Conservation (phyloP, 2,888 invertebrate species). For the Cheilosia soror region DNA sequence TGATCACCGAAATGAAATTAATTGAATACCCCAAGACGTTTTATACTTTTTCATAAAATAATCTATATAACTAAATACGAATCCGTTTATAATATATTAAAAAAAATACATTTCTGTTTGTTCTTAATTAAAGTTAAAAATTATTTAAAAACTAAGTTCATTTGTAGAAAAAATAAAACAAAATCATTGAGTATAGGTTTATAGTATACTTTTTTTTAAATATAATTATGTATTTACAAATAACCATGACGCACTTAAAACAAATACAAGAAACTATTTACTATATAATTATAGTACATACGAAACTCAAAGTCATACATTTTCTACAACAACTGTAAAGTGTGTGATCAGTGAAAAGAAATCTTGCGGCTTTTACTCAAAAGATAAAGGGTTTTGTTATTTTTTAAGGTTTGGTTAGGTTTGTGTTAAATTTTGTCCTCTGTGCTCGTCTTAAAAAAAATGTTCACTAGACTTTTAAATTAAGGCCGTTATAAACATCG, state of each 20-base stretch:
- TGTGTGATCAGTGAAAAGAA: too few relatives aligned
- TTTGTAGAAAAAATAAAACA: conserved; percentile 2
- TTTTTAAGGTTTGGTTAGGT: too few relatives aligned
- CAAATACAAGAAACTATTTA: too few relatives aligned
- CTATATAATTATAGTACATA: too few relatives aligned
- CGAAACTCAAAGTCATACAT: too few relatives aligned
- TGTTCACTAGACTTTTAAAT: conserved; percentile 18
- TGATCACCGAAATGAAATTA: conserved; percentile 11
- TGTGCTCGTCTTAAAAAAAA: background rate
- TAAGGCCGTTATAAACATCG: conserved; percentile 18
- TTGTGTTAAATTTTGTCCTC: background rate
- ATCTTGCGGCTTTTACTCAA: too few relatives aligned
- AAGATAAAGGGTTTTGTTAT: too few relatives aligned
- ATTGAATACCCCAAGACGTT: conserved; percentile 15
- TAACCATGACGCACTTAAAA: too few relatives aligned
- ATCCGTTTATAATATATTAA: background rate
- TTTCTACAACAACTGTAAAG: too few relatives aligned
- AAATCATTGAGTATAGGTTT: conserved; percentile 2
- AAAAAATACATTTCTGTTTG: background rate
- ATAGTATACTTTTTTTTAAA: conserved; percentile 4
- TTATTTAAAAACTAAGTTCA: conserved; percentile 16
- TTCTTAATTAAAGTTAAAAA: conserved; percentile 3
- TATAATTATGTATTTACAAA: background rate
- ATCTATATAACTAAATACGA: background rate
- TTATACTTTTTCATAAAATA: background rate